Percentiles rank a stretch among this genome's conserved stretches.
These are phyloP conservation scores for Chinchilla lanigera DNA, from an alignment of 2,113 vertebrate genomes.

Conservation along the genomic window DNA sequence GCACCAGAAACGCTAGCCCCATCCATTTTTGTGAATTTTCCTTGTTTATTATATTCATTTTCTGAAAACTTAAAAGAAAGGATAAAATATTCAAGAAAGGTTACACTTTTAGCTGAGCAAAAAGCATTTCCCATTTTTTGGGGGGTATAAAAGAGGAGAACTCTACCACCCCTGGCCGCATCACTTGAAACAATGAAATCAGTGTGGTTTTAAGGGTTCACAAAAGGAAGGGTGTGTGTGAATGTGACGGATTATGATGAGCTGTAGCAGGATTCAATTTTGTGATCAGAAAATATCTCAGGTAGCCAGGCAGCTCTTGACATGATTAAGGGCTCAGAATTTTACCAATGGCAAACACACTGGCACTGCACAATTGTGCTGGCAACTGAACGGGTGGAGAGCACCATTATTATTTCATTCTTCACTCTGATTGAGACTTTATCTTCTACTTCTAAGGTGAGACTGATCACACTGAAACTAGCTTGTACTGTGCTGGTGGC, in stretches of 20 bases:
- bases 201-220: not conserved
- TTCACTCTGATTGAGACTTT: not conserved
- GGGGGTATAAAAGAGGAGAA: not conserved
- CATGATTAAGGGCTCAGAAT: conserved; percentile 15
- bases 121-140: not conserved
- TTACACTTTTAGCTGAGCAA: not conserved
- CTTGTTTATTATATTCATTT: conserved; percentile 53
- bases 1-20: not conserved
- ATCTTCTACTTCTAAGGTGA: not conserved
- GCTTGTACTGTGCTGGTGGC: not conserved
- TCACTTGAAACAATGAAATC: conserved; percentile 22
- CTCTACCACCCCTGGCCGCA: not conserved
- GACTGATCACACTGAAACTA: conserved; percentile 12
- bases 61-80: not conserved
- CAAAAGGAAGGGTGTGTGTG: not conserved
- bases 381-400: not conserved
- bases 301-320: not conserved
- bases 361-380: not conserved
- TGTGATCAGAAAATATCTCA: not conserved
- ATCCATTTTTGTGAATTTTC: not conserved
- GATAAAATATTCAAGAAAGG: conserved; percentile 26
- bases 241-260: not conserved
- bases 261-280: not conserved
- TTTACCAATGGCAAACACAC: not conserved
- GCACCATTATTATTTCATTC: not conserved